These are phyloP conservation scores for Muntiacus muntjak DNA, from an alignment of 2,113 vertebrate species.

Conservation along the genomic window DNA sequence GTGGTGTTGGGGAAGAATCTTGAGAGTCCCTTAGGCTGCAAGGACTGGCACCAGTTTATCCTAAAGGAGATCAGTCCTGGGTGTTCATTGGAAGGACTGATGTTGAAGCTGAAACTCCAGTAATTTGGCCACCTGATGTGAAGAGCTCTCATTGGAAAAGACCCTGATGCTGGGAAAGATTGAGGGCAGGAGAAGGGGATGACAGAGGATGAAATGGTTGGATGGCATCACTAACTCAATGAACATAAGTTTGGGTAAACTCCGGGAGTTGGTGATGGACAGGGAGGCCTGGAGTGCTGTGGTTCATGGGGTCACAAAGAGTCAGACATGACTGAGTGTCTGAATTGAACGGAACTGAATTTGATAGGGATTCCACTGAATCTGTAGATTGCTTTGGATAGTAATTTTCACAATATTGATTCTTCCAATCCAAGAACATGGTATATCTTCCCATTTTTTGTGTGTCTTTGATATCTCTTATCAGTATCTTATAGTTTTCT, in stretches of 20 bases:
- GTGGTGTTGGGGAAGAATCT: background rate
- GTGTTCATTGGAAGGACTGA: background rate
- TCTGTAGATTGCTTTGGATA: background rate
- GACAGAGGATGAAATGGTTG: background rate
- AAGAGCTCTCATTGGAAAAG: background rate
- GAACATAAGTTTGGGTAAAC: background rate
- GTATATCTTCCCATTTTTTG: background rate
- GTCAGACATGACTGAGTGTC: accelerated
- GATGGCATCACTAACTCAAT: background rate
- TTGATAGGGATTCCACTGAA: background rate
- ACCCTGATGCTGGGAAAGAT: background rate
- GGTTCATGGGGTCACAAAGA: background rate
- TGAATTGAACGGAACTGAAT: background rate
- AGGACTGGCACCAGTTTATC: background rate
- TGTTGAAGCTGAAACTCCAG: background rate
- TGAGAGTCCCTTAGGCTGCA: background rate
- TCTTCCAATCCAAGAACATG: background rate
- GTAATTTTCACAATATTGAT: background rate
- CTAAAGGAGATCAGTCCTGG: background rate
- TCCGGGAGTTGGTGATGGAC: background rate
- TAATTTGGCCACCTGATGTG: background rate
- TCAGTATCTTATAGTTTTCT: background rate
- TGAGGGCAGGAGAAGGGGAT: background rate
- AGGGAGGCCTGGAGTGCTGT: background rate
- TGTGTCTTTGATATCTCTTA: background rate